phyloP scores from a whole-genome alignment of 2,797 vertebrate species.

The Enteromius argenteus region DNA sequence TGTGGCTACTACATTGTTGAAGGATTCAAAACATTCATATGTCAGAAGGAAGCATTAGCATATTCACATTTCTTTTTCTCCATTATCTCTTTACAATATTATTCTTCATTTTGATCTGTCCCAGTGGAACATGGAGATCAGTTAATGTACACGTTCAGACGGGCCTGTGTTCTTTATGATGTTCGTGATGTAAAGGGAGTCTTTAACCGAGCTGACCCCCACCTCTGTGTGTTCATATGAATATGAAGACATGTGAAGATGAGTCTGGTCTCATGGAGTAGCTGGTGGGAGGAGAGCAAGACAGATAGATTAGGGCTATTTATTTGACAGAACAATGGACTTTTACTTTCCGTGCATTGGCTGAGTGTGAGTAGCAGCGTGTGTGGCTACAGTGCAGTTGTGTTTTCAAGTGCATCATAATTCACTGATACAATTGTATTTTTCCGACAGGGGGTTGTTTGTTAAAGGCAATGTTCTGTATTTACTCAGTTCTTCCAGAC shows the following conservation, averaged over 20 bases:
- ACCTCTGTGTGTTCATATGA: slow-evolving; percentile 66
- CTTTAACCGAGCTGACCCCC: slow-evolving; percentile 55
- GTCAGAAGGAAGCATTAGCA: slow-evolving; percentile 46
- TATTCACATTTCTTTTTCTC: slow-evolving; percentile 51
- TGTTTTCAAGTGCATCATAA: slow-evolving; percentile 18
- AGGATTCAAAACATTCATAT: slow-evolving; percentile 50
- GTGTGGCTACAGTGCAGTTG: slow-evolving; percentile 14
- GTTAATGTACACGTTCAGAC: slow-evolving; percentile 57
- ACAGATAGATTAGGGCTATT: slow-evolving; percentile 58
- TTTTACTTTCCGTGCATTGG: slow-evolving; percentile 49
- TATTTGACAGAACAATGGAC: slow-evolving; percentile 64
- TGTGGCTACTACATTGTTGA: slow-evolving; percentile 22
- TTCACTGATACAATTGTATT: slow-evolving; percentile 12
- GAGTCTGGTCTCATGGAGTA: slow-evolving; percentile 69
- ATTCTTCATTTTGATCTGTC: slow-evolving; percentile 60
- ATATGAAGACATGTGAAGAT: slow-evolving; percentile 71
- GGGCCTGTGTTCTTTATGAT: slow-evolving; percentile 59
- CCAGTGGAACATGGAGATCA: slow-evolving; percentile 55
- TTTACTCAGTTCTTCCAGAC: background rate
- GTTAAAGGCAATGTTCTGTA: background rate
- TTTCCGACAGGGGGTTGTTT: background rate
- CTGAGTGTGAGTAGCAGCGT: slow-evolving; percentile 15
- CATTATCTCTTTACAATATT: slow-evolving; percentile 61
- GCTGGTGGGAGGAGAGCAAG: slow-evolving; percentile 67
- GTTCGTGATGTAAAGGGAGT: slow-evolving; percentile 54